Evolutionary conservation across 92 coral and sea anemone genomes (phyloP), one percentile per base, ranked within the genome.

Genomic region (Paragorgia papillata): DNA sequence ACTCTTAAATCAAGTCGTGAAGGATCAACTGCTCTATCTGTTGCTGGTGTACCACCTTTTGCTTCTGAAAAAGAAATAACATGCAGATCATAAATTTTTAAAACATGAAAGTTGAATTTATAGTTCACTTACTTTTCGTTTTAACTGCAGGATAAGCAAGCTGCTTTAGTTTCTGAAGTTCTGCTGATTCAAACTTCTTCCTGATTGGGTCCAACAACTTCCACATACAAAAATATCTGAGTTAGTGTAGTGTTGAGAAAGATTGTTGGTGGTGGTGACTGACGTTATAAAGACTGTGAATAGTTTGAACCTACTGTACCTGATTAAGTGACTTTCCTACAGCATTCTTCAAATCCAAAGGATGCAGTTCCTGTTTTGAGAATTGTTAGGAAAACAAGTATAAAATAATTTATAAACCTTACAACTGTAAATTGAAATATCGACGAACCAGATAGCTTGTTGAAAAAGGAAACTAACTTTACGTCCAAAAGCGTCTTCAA

Each of bases 131-230:
- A 93, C 97, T 90, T 85, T 87, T 57, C 78, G 81, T 84, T 89
- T 90, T 89, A 12, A 80, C 82, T 20, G 60, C 87, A 37, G 97
- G 98, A 51, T 94, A 94, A 28, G 98, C 98, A 37, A 57, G 85
- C 29, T 87, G 66, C 55, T 78, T 88, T 0, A 94, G 57, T 62
- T 90, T 86, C 86, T 82, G 86, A 34, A 94, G 87, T 39, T 94
- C 97, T 41, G 96, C 90, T 14, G 80, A 53, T 76, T 90, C 89
- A 79, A 94, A 94, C 79, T 90, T 94, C 56, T 94, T 83, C 59
- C 97, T 80, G n/a, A 94, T 86, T 62, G 98, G 98, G 2, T 88
- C 89, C 39, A 94, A 68, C 9, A 90, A 88, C 98, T 94, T 51
- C 27, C 30, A 44, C 41, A 7, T 14, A 48, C 44, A 8, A 64